These are phyloP conservation scores for Spilogale gracilis DNA, from an alignment of 2,113 vertebrate species.

Conservation along the genomic window DNA sequence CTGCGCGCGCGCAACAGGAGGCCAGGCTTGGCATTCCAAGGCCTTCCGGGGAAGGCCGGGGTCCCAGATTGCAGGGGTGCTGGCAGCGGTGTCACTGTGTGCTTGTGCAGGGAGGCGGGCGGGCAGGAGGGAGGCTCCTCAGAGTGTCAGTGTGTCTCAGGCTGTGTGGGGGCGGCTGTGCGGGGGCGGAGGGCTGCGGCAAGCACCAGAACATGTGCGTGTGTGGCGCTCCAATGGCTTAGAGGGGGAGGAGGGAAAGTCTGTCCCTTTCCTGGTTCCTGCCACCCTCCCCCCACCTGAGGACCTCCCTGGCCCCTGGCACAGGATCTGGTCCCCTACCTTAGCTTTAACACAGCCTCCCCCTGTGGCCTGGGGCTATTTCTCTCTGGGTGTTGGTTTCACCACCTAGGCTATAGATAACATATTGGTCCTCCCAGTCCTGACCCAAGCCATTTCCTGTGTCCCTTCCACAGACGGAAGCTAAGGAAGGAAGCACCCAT, in stretches of 20 bases:
- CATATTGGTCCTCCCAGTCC: neutral
- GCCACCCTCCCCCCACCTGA: neutral
- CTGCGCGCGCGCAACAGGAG: neutral
- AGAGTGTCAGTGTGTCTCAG: slow-evolving; percentile 80
- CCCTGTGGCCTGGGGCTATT: neutral
- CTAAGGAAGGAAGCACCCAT: neutral
- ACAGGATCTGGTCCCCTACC: neutral
- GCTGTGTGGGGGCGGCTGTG: slow-evolving; percentile 77
- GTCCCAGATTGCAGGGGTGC: slow-evolving; percentile 51
- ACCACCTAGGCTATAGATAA: neutral
- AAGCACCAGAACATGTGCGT: slow-evolving; percentile 72
- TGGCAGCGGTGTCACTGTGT: slow-evolving; percentile 40
- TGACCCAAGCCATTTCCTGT: neutral
- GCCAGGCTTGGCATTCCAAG: neutral
- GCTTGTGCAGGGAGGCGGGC: neutral
- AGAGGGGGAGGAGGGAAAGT: neutral
- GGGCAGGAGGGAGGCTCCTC: slow-evolving; percentile 41
- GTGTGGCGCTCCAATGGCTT: neutral
- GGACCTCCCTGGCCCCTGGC: neutral
- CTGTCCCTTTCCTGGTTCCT: neutral
- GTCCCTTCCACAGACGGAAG: neutral
- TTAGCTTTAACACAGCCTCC: neutral
- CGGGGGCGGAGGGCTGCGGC: slow-evolving; percentile 76
- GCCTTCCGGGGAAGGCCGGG: neutral
- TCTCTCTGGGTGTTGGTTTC: neutral